phyloP scores from a whole-genome alignment of 2,888 invertebrate species.

The Drosophila quasianomalipes region DNA sequence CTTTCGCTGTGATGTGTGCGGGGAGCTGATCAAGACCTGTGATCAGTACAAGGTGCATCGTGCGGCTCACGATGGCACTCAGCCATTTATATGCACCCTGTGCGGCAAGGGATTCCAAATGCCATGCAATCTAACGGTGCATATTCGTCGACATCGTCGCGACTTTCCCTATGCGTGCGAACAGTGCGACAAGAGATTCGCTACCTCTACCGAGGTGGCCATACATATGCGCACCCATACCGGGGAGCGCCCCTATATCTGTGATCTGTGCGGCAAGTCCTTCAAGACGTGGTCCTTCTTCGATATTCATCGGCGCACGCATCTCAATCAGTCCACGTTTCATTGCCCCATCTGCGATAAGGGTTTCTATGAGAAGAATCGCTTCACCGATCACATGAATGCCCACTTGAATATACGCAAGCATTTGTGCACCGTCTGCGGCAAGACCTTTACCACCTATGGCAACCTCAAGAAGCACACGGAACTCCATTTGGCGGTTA shows the following conservation, averaged over 20 bases:
- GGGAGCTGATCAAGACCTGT: conserved; percentile 74
- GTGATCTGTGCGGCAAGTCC: conserved; percentile 79
- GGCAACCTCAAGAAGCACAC: conserved; percentile 80
- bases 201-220: conserved; percentile 81
- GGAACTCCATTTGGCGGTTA: conserved; percentile 74
- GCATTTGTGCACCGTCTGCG: conserved; percentile 79
- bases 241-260: conserved; percentile 80
- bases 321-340: conserved; percentile 80
- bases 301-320: conserved; percentile 77
- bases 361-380: conserved; percentile 81
- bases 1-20: conserved; percentile 75
- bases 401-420: conserved; percentile 81
- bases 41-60: conserved; percentile 82
- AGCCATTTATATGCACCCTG: conserved; percentile 79
- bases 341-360: conserved; percentile 81
- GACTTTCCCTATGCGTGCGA: conserved; percentile 82
- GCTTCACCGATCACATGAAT: conserved; percentile 83
- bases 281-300: conserved; percentile 83
- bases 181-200: conserved; percentile 79
- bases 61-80: conserved; percentile 75
- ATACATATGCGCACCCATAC: conserved; percentile 82
- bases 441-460: conserved; percentile 78
- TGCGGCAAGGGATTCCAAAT: conserved; percentile 81
- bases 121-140: conserved; percentile 80
- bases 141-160: conserved; percentile 75